Evolutionary conservation across 2,888 invertebrate species (phyloP), one percentile per base, ranked within the genome.

Genomic region (Lycia hirtaria): DNA sequence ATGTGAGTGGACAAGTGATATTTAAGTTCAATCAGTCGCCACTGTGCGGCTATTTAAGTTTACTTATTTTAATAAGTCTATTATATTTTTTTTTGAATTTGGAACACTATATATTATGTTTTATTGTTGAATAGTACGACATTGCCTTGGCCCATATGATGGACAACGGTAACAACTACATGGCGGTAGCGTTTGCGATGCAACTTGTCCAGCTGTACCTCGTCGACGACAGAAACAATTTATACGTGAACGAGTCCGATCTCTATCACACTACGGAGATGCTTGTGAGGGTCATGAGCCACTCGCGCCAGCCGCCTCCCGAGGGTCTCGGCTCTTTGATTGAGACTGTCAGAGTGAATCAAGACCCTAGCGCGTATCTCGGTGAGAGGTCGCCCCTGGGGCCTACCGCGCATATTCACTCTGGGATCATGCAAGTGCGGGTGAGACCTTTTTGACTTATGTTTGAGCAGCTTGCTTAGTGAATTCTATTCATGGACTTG

Each of bases 131-230:
- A 30, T 94, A 96, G 83, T 96, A 96, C 73, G 98, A 98, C 85
- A 83, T 96, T 49, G 94, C 96, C 44, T 85, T 98, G 24, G 96
- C 97, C 0, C 96, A 96, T 71, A 94, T 95, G 63, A 96, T 99
- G 95, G 98, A 98, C 70, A 96, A 94, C 78, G 98, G 97, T 0
- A 95, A 94, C 76, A 96, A 96, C 82, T 94, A 93, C 68, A 93
- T 97, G 87, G 97, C 97, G 0, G 95, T 98, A 0, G 94, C 95
- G 4, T 98, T 98, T 81, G 97, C 97, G 10, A 98, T 98, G 95
- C 97, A 98, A 73, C 91, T 99, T 15, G 95, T 98, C 1, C 98
- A 97, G 83, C 92, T 97, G 55, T 96, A 98, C 76, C 93, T 98
- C 17, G 94, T 98, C 41, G 98, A 95, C 60, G 98, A 98, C 73